Base-by-base conservation (phyloP, 2,797 vertebrate species). In the Leptoclinus maculatus region DNA sequence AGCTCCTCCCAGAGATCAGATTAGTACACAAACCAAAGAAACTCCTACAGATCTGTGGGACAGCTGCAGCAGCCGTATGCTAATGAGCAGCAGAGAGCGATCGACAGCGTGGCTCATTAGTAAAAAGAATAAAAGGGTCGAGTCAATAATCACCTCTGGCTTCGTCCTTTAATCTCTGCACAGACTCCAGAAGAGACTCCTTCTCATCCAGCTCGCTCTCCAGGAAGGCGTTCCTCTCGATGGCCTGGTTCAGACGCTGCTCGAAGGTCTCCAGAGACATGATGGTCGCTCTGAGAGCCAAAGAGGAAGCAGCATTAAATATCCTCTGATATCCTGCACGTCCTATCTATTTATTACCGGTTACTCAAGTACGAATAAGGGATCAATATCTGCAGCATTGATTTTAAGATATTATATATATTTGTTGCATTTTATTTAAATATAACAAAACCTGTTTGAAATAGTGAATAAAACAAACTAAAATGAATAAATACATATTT, bases 171-270 rank as follows among this genome's bases (percentile, higher is more conserved):
- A 99, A 89, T 87, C 98, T 95, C 85, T 99, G 98, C 63, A 99
- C 98, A 12, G 98, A 99, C 21, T 97, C 97, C 84, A 99, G 94
- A 11, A 99, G 93, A 0, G 97, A 98, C 87, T 99, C 98, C 84
- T 99, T 99, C 94, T 99, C 98, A 82, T 99, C 98, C 87, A 99
- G 95, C 86, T 99, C 98, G 51, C 97, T 99, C 94, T 99, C 98
- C 91, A 99, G 95, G 95, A 99, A 99, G 0, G 98, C 98, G 62
- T 99, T 99, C 91, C 98, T 95, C 93, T 99, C 98, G 79, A 99
- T 99, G 81, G 98, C 97, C 93, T 98, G 97, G 95, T 99, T 99
- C 91, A 99, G 94, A 76, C 98, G 96, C 90, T 97, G 97, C 92
- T 99, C 98, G 69, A 99, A 99, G 93, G 97, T 98, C 95, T 99